A percentile compares a stretch with the other conserved stretches of the same genome.
Evolutionary conservation across 2,888 invertebrate genomes (phyloP).

Genomic region (Stomorhina lunata): DNA sequence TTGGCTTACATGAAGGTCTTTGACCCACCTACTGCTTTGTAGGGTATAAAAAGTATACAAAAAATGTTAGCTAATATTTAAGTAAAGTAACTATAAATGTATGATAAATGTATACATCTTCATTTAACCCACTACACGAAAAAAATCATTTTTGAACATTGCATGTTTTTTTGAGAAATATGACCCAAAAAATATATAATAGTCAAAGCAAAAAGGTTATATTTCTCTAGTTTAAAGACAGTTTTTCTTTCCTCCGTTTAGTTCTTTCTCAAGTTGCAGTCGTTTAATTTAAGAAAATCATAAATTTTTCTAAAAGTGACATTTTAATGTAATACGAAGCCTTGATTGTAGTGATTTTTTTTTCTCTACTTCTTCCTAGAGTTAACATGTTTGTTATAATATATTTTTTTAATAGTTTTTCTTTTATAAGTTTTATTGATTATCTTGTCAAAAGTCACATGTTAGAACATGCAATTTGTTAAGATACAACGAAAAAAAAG

Average conservation of each 20-base stretch:
- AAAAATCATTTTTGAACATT: background rate
- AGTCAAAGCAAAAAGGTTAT: slow-evolving; percentile 2
- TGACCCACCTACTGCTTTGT: too few species aligned
- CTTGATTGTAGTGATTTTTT: slow-evolving; percentile 54
- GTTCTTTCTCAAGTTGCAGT: too few species aligned
- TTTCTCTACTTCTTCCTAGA: too few species aligned
- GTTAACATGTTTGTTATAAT: slow-evolving; percentile 50
- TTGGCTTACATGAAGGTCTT: too few species aligned
- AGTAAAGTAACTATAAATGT: too few species aligned
- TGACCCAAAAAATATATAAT: slow-evolving; percentile 54
- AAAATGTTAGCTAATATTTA: background rate
- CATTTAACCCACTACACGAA: slow-evolving; percentile 39
- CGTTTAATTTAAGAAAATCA: slow-evolving; percentile 44
- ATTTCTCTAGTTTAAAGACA: background rate
- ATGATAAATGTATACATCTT: slow-evolving; percentile 1
- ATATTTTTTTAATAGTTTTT: background rate
- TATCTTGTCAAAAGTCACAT: slow-evolving; percentile 66
- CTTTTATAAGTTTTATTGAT: slow-evolving; percentile 54
- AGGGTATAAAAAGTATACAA: background rate
- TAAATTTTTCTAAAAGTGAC: slow-evolving; percentile 59
- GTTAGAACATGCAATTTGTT: slow-evolving; percentile 65
- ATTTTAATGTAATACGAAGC: slow-evolving; percentile 62
- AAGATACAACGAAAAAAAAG: background rate
- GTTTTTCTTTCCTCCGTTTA: background rate
- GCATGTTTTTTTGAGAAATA: slow-evolving; percentile 60